Base-by-base conservation (phyloP, 2,113 vertebrate species). In the Solenodon paradoxus region DNA sequence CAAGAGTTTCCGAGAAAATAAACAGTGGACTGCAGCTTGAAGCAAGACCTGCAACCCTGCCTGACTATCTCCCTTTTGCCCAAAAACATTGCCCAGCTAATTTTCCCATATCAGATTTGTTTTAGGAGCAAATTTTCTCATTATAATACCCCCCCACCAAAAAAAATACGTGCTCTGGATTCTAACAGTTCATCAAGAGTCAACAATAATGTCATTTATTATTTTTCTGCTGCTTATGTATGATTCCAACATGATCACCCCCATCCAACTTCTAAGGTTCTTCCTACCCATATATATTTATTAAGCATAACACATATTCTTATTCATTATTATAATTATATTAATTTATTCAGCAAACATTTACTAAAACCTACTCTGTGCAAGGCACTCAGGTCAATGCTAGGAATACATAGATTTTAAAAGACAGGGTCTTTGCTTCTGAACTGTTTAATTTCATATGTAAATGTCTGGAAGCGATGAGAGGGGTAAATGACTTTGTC, bases 401-500 rank as follows among this genome's bases (percentile, higher is more conserved):
- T 12, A 72, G 16, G 49, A 59, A 51, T 64, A 61, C 20, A 77
- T n/a, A 71, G 28, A 77, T 38, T 92, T n/a, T 86, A 68, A 53
- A 87, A 94, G 38, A 68, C 42, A n/a, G 71, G 55, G 19, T 66
- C 53, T 78, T 68, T 40, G 16, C 79, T 95, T 93, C 75, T 61
- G 53, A 64, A 61, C 26, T 72, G 26, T 74, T 79, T 42, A 22
- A 90, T 68, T 88, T 88, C 38, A 24, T 32, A 59, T 47, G 64
- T 51, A 3, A 49, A 38, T 74, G 9, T 80, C 80, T 84, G 84
- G 57, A n/a, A 38, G 1, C 1, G 3, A 80, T 92, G 49, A 96
- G 94, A 83, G 49, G n/a, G 45, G 61, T 78, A 83, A 51, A 90
- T 66, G 38, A 8, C 75, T 96, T 82, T 92, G 96, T 80, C 32